Evolutionary conservation across 2,113 vertebrate genomes (phyloP).

Genomic region (Siniperca knerii): DNA sequence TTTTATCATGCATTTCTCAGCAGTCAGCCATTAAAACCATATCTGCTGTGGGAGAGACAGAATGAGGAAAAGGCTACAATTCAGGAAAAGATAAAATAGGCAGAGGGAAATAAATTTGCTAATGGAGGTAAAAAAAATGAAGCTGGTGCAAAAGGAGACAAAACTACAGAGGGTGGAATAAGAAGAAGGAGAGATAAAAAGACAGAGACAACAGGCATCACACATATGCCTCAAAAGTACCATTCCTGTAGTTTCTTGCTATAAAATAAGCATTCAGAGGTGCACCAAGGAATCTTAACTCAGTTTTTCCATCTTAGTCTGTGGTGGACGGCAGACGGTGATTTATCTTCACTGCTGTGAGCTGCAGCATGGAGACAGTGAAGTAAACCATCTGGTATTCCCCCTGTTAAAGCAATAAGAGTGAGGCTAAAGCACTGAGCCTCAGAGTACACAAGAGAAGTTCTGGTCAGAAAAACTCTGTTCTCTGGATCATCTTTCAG

Average conservation of each 20-base stretch:
- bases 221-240: constrained; percentile 31
- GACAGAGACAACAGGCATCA: constrained; percentile 24
- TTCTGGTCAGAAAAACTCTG: constrained; percentile 47
- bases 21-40: constrained; percentile 46
- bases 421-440: constrained; percentile 30
- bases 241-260: constrained; percentile 41
- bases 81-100: constrained; percentile 30
- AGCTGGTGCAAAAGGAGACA: constrained; percentile 1
- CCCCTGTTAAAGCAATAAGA: constrained; percentile 77
- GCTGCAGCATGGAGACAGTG: constrained; percentile 75
- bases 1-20: constrained; percentile 51
- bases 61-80: constrained; percentile 22
- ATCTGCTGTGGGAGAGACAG: constrained; percentile 40
- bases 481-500: constrained; percentile 53
- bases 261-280: constrained; percentile 67
- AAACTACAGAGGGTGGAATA: not conserved
- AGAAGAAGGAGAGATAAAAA: not conserved
- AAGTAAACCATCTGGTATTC: constrained; percentile 82
- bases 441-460: constrained; percentile 46
- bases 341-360: constrained; percentile 75
- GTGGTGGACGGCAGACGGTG: constrained; percentile 66
- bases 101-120: constrained; percentile 20
- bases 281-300: constrained; percentile 72
- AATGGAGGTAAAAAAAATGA: constrained; percentile 33
- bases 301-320: constrained; percentile 81